Base-by-base conservation (phyloP, 2,888 invertebrate species). In the Netelia melanura region DNA sequence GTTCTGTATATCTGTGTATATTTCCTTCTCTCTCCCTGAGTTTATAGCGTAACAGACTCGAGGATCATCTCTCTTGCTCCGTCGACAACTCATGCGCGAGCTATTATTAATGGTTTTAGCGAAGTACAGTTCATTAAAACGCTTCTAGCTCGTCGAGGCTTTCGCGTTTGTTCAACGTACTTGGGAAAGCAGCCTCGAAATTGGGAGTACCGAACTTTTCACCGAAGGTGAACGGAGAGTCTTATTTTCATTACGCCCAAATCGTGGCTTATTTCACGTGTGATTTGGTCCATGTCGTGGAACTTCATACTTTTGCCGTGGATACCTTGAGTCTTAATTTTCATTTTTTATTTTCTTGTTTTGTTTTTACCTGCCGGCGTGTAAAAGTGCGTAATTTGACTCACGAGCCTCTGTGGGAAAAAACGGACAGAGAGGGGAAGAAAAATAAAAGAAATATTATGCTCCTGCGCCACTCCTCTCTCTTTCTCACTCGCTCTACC, bases 81-180 rank as follows among this genome's bases (percentile, higher is more conserved):
- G 23, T 23, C 68, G 79, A 75, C 83, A 75, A 79, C 83, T 83
- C 80, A 83, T 87, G 88, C 88, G 86, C 86, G 86, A 87, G 90
- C 62, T 62, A 83, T 93, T 92, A 93, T 93, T 93, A 93, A 93
- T 93, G 93, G 92, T 92, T 92, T 87, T 90, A 88, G 88, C 90
- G 88, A 90, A 91, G 72, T 90, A 87, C 88, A 88, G 93, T 93
- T 93, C 92, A 93, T 93, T 93, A 93, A 91, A 91, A 89, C 90
- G 87, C 87, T 86, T 71, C 67, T 71, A 74, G 64, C 44, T 74
- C 75, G 64, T 67, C 38, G 52, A 68, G 64, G 44, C 77, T 72
- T 62, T 62, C 58, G 8, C 61, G 64, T 67, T 61, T 52, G 64
- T 23, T 71, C 56, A 58, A 30, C 62, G 23, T 14, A n/a, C 43